Evolutionary conservation across 2,888 invertebrate genomes (phyloP), one percentile per base, ranked within the genome.

Genomic region (Nomada lathburiana): DNA sequence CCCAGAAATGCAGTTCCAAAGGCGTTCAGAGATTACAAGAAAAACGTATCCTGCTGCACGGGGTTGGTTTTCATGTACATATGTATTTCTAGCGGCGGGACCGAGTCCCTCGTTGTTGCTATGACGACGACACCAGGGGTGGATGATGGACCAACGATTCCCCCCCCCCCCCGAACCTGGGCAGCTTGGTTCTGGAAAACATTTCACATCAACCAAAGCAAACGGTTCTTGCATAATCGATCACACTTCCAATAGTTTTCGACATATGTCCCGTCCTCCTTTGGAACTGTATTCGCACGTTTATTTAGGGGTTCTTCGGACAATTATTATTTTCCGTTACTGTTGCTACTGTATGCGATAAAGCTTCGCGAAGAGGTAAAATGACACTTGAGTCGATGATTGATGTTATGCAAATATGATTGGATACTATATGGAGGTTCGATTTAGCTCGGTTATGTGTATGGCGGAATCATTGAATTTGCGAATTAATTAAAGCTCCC

Each of bases 41-140:
- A 67, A 67, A 77, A 16, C 77, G 68, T 71, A 57, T 77, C 53
- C 55, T n/a, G 59, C 53, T 68, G 55, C 63, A 71, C 65, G 68
- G 63, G 23, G 67, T 72, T 67, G 55, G 76, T 83, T 76, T 82
- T 75, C 74, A 42, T 29, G 84, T 79, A n/a, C n/a, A n/a, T n/a
- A 29, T 29, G 84, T 79, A 59, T 55, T 76, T 75, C 74, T 60
- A 74, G 55, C 57, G 55, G 69, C 47, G 42, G 23, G 29, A 57
- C 44, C 20, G 60, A 52, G 65, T 76, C 81, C 77, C 80, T 74
- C 81, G 83, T 59, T 83, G 84, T 86, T 86, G 65, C 80, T 52
- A 83, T 84, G 84, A 55, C 74, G 62, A 88, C 86, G 44, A 50
- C n/a, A 65, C 68, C 62, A 64, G 63, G 76, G 75, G 26, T 60